Base-by-base conservation (phyloP, 2,888 invertebrate genomes). In the Notodonta dromedarius region DNA sequence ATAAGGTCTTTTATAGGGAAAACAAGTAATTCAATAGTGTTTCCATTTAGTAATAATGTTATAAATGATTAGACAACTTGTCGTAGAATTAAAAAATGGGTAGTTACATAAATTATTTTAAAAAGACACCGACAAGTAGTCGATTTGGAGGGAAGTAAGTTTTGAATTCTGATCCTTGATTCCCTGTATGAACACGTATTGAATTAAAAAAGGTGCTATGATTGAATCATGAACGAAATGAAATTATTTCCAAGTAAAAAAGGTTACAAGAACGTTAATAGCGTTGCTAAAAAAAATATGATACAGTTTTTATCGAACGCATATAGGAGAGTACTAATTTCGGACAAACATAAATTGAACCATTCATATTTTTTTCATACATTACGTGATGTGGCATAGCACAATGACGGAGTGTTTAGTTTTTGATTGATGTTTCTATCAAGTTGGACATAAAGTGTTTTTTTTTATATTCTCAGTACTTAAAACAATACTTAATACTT, bases 301-400 rank as follows among this genome's bases (percentile, higher is more conserved):
- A 35, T 39, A 53, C 14, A n/a, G 52, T 58, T 58, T 58, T 52
- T 58, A 52, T 58, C 42, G 53, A 57, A 11, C 48, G 14, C 7
- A 57, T 54, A 14, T 12, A 50, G n/a, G 24, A 52, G 52, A 59
- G 48, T 12, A 12, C 51, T 63, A 60, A 63, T 63, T 61, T 60
- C n/a, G 11, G 24, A 16, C 58, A 24, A 51, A 57, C 57, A 46
- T 51, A 53, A 48, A 48, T 48, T 2, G 13, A 48, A 42, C 3
- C 42, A 42, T 42, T 9, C 6, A 9, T 35, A 6, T 35, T 35
- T 35, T 35, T 24, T 24, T 24, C 24, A 24, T 24, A 24, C 24
- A 24, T 24, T 24, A 24, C 24, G 24, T 24, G 24, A 24, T 24
- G 24, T 24, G 24, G 24, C 24, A 24, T 24, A 24, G 24, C 24